A percentile compares a stretch with the other conserved stretches of the same genome.
These are phyloP conservation scores for Mythimna vitellina DNA, from an alignment of 2,888 invertebrate genomes.

Conservation along the genomic window DNA sequence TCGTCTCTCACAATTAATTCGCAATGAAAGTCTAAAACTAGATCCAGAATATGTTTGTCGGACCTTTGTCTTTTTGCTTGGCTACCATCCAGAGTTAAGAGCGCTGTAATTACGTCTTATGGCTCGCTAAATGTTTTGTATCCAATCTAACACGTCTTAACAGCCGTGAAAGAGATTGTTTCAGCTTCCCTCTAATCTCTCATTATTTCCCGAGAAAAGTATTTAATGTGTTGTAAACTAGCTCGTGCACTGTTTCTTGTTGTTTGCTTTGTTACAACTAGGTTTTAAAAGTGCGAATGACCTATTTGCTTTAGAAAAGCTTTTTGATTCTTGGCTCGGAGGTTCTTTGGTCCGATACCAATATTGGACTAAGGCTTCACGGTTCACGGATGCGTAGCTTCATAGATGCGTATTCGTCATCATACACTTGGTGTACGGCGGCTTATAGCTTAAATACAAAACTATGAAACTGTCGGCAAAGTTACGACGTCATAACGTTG, in stretches of 20 bases:
- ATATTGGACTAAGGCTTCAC: neutral
- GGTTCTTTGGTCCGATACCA: neutral
- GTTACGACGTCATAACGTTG: no score
- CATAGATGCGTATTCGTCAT: no score
- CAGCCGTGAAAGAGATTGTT: slow-evolving; percentile 46
- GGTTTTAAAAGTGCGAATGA: neutral
- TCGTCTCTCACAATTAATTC: slow-evolving; percentile 42
- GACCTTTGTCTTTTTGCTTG: slow-evolving; percentile 67
- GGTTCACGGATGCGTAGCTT: no score
- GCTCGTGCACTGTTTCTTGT: slow-evolving; percentile 24
- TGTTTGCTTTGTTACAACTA: slow-evolving; percentile 8
- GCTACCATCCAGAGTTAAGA: slow-evolving; percentile 71
- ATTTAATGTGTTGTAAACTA: slow-evolving; percentile 36
- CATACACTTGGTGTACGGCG: no score
- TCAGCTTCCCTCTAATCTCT: slow-evolving; percentile 43
- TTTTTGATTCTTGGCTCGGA: neutral
- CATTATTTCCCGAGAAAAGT: slow-evolving; percentile 43
- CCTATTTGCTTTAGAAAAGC: neutral
- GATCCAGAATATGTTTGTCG: slow-evolving; percentile 42
- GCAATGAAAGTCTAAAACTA: slow-evolving; percentile 44
- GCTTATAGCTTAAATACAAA: no score
- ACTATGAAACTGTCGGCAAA: no score
- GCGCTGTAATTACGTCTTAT: slow-evolving; percentile 74
- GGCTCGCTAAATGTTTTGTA: slow-evolving; percentile 63
- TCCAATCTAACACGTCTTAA: slow-evolving; percentile 55